phyloP scores from a whole-genome alignment of 2,888 invertebrate species.

The Ennomos quercinarius region DNA sequence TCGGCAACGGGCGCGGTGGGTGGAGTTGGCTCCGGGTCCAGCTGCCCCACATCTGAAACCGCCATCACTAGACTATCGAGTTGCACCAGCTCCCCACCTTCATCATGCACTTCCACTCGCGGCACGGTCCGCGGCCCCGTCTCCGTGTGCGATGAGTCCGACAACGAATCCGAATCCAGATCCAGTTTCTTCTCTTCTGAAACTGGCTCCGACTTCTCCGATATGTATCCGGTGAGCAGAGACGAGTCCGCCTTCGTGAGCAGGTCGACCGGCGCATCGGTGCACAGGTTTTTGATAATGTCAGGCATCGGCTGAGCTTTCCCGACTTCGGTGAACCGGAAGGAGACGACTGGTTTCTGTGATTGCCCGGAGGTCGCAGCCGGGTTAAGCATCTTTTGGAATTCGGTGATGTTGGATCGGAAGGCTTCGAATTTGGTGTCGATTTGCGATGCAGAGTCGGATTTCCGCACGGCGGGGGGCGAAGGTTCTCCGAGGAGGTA shows the following conservation, averaged over 20 bases:
- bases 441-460: constrained; percentile 92
- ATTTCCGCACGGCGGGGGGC: constrained; percentile 90
- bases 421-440: constrained; percentile 94
- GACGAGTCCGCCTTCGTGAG: constrained; percentile 68
- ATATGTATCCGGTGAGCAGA: constrained; percentile 71
- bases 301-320: constrained; percentile 86
- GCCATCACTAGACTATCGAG: constrained; percentile 86
- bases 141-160: constrained; percentile 72
- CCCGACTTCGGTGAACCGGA: constrained; percentile 67
- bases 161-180: constrained; percentile 87
- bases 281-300: constrained; percentile 82
- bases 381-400: constrained; percentile 93
- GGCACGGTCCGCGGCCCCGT: constrained; percentile 85
- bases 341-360: constrained; percentile 58
- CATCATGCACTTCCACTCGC: constrained; percentile 90
- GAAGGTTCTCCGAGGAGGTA: constrained; percentile 91
- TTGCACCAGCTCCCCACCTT: constrained; percentile 88
- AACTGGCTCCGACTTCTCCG: constrained; percentile 83
- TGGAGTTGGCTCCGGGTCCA: constrained; percentile 65
- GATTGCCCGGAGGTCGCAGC: constrained; percentile 77
- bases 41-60: too few species aligned
- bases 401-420: constrained; percentile 94
- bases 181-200: constrained; percentile 71
- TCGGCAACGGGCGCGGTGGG: constrained; percentile 73
- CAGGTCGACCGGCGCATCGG: constrained; percentile 71